Evolutionary conservation across 2,888 invertebrate species (phyloP), one percentile per base, ranked within the genome.

Genomic region (Hipparchia sbordonii): DNA sequence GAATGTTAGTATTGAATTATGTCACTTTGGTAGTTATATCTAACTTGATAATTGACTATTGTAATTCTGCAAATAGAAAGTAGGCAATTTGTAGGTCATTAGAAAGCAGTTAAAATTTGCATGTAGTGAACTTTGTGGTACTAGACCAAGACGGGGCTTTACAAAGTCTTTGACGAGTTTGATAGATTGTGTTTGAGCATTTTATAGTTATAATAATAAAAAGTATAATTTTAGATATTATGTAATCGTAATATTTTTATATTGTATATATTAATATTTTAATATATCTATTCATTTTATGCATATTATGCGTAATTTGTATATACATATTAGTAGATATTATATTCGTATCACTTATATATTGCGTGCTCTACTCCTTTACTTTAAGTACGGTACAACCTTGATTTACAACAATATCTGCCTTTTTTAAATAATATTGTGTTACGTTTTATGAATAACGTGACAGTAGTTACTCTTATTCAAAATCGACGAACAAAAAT

Each of bases 91-190:
- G 13, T 39, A 54, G 52, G 39, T 60, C 39, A 52, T 61, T 60
- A 45, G 51, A 51, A 69, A 68, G 46, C 51, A 68, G 68, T 51
- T 46, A 6, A 66, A 48, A 8, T 69, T 51, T 69, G 74, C 74
- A 74, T 72, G 74, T 60, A 70, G 70, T 67, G 67, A 70, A 73
- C 59, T 71, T 60, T 75, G 72, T 60, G 73, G 63, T 72, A 70
- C 68, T 73, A 72, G 71, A 71, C 69, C 62, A 54, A 45, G 23
- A 72, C 70, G 72, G 63, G 75, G 73, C 67, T 70, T 59, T 59
- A 67, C 63, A 70, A 66, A 74, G 71, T 67, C 72, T 72, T 23
- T 54, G 67, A 70, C 60, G 69, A 54, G 72, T 75, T 73, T 72
- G 63, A 52, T 75, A 75, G 73, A 72, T 23, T 71, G 60, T 72